Base-by-base conservation (phyloP, 1,140 invertebrate genomes). In the Bombus pascuorum region DNA sequence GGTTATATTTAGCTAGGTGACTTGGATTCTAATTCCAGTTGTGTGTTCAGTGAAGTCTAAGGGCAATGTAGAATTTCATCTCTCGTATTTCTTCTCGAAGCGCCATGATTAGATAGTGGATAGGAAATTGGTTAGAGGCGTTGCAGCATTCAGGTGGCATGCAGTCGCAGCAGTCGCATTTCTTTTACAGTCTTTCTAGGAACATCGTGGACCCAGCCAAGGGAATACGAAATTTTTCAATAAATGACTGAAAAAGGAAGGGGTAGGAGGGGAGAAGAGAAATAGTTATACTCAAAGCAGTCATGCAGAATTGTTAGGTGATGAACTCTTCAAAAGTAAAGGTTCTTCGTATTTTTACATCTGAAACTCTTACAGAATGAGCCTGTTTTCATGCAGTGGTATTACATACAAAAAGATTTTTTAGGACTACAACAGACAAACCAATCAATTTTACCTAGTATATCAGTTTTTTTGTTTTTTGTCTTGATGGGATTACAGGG, bases 151-250 rank as follows among this genome's bases (percentile, higher is more conserved):
- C 92, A 91, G 89, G 90, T 91, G 91, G 90, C 65, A 87, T 91
- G 90, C 89, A 83, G 89, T 86, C 82, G 87, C 87, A 86, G 91
- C 91, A 88, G 85, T 92, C 81, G 80, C 85, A 92, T 93, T 92
- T 93, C 87, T 92, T 94, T 95, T 94, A 88, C 94, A 95, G 93
- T 94, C 91, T 92, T 93, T 95, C 92, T 94, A 95, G 94, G 94
- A 93, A 91, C 94, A 92, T 92, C 91, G 91, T 92, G 93, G 94
- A 95, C 92, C 93, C 91, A 91, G 90, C 89, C 91, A 91, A 89
- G 86, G 91, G 87, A 85, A 90, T 91, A 87, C 88, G 88, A 89
- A 89, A 79, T 87, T 86, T 79, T 81, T 85, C 72, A 82, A 83
- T 86, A 57, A 82, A 84, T 73, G 74, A 68, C 68, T 66, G 87